Percentiles rank a stretch among this genome's conserved stretches.
phyloP scores from a whole-genome alignment of 2,888 invertebrate genomes.

The Prostheceraeus crozeri region DNA sequence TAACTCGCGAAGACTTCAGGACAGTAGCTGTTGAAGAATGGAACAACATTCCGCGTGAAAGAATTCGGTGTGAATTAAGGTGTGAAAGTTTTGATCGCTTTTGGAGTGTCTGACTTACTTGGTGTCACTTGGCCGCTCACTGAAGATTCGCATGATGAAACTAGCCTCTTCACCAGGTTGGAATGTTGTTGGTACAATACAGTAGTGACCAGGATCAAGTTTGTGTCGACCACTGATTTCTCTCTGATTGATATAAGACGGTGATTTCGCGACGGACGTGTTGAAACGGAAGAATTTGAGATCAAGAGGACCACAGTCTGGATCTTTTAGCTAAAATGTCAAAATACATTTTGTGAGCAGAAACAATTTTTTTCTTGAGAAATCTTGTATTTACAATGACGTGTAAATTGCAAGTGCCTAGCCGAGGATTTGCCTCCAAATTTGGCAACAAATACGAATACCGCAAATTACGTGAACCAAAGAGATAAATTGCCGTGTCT shows the following conservation, averaged over 20 bases:
- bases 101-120: not conserved
- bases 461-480: too few species aligned
- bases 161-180: slow-evolving; percentile 92
- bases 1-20: too few species aligned
- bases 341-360: too few species aligned
- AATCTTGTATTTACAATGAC: too few species aligned
- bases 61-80: not conserved
- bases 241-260: slow-evolving; percentile 85
- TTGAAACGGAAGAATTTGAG: slow-evolving; percentile 88
- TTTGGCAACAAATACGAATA: too few species aligned
- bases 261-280: slow-evolving; percentile 77
- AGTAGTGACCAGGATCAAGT: slow-evolving; percentile 83
- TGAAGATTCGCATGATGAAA: slow-evolving; percentile 86
- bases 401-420: too few species aligned
- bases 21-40: too few species aligned
- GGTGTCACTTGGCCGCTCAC: slow-evolving; percentile 65
- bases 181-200: slow-evolving; percentile 91
- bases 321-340: slow-evolving; percentile 68
- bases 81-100: not conserved
- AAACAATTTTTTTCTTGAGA: too few species aligned
- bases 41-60: too few species aligned
- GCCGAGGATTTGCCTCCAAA: too few species aligned
- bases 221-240: slow-evolving; percentile 89
- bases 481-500: too few species aligned
- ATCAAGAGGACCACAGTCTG: slow-evolving; percentile 64